Conservation (phyloP, 2,797 vertebrate species). For the Pseudomugil gertrudae region DNA sequence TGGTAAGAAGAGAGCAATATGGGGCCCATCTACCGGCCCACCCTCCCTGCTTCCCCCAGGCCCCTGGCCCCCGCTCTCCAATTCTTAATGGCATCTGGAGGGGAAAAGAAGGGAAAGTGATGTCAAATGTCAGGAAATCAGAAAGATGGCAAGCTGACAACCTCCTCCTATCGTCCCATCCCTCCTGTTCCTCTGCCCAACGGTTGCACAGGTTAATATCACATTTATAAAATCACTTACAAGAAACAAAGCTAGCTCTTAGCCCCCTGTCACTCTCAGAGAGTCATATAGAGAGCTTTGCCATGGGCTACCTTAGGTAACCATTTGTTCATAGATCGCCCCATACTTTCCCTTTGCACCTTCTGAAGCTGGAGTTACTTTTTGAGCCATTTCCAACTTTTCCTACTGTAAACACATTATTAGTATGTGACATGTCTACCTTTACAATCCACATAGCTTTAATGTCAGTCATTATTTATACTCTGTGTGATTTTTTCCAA, state of each 20-base stretch:
- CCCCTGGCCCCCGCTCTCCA: slow-evolving; percentile 74
- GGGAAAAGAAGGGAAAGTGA: slow-evolving; percentile 83
- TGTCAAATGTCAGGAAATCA: slow-evolving; percentile 87
- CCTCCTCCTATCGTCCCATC: slow-evolving; percentile 68
- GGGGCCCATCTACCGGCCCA: slow-evolving; percentile 79
- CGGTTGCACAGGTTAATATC: slow-evolving; percentile 84
- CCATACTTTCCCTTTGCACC: slow-evolving; percentile 69
- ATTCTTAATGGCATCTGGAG: slow-evolving; percentile 85
- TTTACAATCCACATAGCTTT: slow-evolving; percentile 30
- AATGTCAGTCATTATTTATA: slow-evolving; percentile 28
- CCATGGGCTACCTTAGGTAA: slow-evolving; percentile 73
- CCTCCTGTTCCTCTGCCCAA: slow-evolving; percentile 72
- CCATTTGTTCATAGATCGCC: slow-evolving; percentile 77
- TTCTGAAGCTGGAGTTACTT: slow-evolving; percentile 60
- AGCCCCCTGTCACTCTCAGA: slow-evolving; percentile 77
- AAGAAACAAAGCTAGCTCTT: slow-evolving; percentile 80
- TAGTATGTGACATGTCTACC: slow-evolving; percentile 11
- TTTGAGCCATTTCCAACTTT: slow-evolving; percentile 40
- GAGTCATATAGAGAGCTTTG: slow-evolving; percentile 69
- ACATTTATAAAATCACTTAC: slow-evolving; percentile 85
- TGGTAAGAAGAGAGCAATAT: slow-evolving; percentile 84
- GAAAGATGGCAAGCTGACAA: slow-evolving; percentile 83
- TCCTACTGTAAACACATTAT: slow-evolving; percentile 14
- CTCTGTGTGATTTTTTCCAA: slow-evolving; percentile 10
- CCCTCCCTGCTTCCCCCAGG: slow-evolving; percentile 74